Base-by-base conservation (phyloP, 2,113 vertebrate species). In the Colaptes auratus region DNA sequence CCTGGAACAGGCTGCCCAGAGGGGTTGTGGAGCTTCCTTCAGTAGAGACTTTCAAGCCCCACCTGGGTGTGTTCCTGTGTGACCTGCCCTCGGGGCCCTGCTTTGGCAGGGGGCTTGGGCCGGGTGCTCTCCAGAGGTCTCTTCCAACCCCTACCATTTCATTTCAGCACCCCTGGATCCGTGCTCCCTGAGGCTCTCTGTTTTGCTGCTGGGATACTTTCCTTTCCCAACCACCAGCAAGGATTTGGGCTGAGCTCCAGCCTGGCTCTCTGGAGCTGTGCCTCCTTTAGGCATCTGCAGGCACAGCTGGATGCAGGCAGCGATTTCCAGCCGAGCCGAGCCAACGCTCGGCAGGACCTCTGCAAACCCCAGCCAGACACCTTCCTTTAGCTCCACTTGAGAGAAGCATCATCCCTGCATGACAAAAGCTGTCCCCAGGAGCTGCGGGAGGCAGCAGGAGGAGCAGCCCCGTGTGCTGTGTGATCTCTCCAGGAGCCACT, bases 261-360 rank as follows among this genome's bases (percentile, higher is more conserved):
- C 52, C 42, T 3, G 0, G 15, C 15, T 27, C 31, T n/a, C 63
- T 42, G 27, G 0, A 39, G 6, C 30, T 0, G 21, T 13, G 25
- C n/a, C 52, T 56, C n/a, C 66, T 70, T 31, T 17, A 17, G 35
- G 60, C 5, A 0, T 3, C 71, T 64, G 76, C 21, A 25, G 5
- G n/a, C 82, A 27, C 72, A 74, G 82, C 52, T 39, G 61, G 76
- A 3, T 33, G 33, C 88, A 55, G 2, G 20, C 70, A 30, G 73
- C 33, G 71, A 16, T 69, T 52, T 9, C 66, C 71, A 70, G 65
- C 27, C 1, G 71, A 82, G 71, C 4, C 0, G 1, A 88, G 66
- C 72, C 10, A 1, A 18, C 30, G 65, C 85, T 85, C 70, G 12
- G 84, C 64, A 31, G n/a, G 36, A 10, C 50, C 56, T 44, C 42